phyloP scores from a whole-genome alignment of 23 tunicate genomes.

The Halocynthia roretzi region DNA sequence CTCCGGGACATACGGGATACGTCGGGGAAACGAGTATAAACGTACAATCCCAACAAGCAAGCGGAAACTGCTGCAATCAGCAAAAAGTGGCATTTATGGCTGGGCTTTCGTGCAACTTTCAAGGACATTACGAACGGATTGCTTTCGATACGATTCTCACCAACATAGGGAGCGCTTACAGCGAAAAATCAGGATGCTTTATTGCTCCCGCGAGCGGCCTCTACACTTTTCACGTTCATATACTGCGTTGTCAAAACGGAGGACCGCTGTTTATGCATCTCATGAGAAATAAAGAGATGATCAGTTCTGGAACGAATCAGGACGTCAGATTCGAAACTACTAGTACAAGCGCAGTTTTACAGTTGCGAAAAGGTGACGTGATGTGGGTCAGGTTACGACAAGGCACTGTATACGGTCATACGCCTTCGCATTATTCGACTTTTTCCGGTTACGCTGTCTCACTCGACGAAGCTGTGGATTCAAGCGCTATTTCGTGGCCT shows the following conservation, averaged over 20 bases:
- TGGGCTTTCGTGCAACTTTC: conserved; percentile 59
- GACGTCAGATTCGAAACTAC: conserved; percentile 87
- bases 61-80: conserved; percentile 31
- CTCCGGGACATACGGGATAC: conserved; percentile 18
- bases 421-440: conserved; percentile 79
- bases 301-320: conserved; percentile 85
- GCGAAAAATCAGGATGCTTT: conserved; percentile 71
- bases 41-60: neutral
- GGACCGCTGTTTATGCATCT: conserved; percentile 72
- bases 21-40: neutral
- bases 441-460: conserved; percentile 84
- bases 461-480: conserved; percentile 40
- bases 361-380: conserved; percentile 69
- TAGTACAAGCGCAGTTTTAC: conserved; percentile 69
- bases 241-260: conserved; percentile 73
- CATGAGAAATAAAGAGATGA: conserved; percentile 72
- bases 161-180: conserved; percentile 69
- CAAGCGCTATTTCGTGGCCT: conserved; percentile 16
- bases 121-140: conserved; percentile 64
- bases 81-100: conserved; percentile 95
- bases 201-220: conserved; percentile 89
- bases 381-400: conserved; percentile 94
- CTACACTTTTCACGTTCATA: conserved; percentile 83
- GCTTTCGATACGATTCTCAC: conserved; percentile 87
- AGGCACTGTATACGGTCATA: conserved; percentile 84